Percentiles rank a stretch among this genome's conserved stretches.
Conservation (phyloP, 2,797 vertebrate species). For the Anolis apletophallus region DNA sequence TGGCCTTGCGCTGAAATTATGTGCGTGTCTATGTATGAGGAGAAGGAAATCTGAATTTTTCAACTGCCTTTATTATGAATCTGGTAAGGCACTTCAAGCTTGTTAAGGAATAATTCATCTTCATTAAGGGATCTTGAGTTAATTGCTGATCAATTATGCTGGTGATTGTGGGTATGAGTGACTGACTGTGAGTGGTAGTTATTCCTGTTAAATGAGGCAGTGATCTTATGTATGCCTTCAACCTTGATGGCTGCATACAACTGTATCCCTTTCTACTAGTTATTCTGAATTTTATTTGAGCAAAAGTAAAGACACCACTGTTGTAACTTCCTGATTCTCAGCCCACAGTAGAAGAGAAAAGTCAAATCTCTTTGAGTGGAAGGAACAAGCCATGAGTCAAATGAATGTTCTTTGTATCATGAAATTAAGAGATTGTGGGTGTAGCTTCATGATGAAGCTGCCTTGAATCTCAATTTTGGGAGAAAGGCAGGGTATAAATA, state of each 20-base stretch:
- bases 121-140: neutral
- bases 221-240: neutral
- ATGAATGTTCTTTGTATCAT: neutral
- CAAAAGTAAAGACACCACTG: neutral
- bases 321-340: neutral
- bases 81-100: neutral
- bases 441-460: no score
- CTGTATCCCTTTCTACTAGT: neutral
- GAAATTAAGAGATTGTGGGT: neutral
- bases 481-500: neutral
- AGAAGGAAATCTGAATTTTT: neutral
- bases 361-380: neutral
- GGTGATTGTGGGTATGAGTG: neutral
- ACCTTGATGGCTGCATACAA: neutral
- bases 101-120: neutral
- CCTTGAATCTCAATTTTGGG: neutral
- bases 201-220: neutral
- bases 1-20: neutral
- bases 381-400: neutral
- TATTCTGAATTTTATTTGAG: neutral
- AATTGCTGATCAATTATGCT: neutral
- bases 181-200: neutral
- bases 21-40: neutral
- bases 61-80: neutral
- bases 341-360: neutral